Percentiles rank a stretch among this genome's conserved stretches.
These are phyloP conservation scores for Heliconius hewitsoni DNA, from an alignment of 1,140 invertebrate species.

Conservation along the genomic window DNA sequence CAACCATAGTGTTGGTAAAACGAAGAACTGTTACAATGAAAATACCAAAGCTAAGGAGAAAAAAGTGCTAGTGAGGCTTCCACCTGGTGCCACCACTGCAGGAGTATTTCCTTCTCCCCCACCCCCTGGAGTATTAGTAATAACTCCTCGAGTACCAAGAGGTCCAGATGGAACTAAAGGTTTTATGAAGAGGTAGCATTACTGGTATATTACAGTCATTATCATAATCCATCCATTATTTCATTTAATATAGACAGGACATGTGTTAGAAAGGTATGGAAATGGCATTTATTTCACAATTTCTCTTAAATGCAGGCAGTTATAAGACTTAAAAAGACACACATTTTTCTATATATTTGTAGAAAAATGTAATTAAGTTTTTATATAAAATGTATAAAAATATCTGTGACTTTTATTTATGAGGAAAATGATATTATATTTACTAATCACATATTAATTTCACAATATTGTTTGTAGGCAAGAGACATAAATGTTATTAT, in stretches of 20 bases:
- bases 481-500: too few species aligned
- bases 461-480: too few species aligned
- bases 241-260: conserved; percentile 24
- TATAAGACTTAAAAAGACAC: background rate
- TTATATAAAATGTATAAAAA: background rate
- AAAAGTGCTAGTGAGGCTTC: conserved; percentile 63
- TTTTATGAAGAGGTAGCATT: conserved; percentile 82
- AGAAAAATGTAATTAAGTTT: background rate
- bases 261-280: conserved; percentile 27
- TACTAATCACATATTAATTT: too few species aligned
- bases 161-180: conserved; percentile 83
- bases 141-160: conserved; percentile 72
- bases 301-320: conserved; percentile 6
- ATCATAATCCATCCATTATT: conserved; percentile 44
- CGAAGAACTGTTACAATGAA: conserved; percentile 59
- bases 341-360: background rate
- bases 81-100: conserved; percentile 53
- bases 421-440: too few species aligned
- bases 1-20: conserved; percentile 52
- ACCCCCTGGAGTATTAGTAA: conserved; percentile 77
- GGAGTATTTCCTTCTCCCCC: conserved; percentile 74
- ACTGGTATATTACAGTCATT: conserved; percentile 28
- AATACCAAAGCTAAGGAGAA: conserved; percentile 68
- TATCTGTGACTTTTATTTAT: too few species aligned
- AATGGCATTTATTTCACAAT: conserved; percentile 35